Percentiles rank a stretch among this genome's conserved stretches.
Evolutionary conservation across 2,888 invertebrate genomes (phyloP).

Genomic region (Aspidiotus destructor): DNA sequence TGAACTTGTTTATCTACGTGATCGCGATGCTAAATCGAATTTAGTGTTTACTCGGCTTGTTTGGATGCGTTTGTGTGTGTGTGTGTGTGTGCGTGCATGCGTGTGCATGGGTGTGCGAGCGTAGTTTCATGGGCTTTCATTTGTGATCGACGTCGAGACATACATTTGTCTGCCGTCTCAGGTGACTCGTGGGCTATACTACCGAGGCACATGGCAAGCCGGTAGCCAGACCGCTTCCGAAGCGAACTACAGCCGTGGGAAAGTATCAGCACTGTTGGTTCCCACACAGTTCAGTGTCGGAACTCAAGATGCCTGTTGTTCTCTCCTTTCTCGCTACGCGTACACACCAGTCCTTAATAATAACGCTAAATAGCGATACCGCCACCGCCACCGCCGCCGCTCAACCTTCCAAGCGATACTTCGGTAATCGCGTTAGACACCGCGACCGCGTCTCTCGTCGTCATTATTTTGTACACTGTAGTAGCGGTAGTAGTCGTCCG

Average conservation of each 20-base stretch:
- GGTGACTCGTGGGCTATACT: conserved; percentile 31
- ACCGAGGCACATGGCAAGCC: conserved; percentile 31
- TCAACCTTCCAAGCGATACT: too few species aligned
- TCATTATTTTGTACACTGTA: too few species aligned
- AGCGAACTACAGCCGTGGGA: conserved; percentile 49
- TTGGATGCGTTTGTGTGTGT: neutral
- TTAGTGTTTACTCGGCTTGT: too few species aligned
- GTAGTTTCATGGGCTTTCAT: neutral
- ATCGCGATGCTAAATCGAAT: too few species aligned
- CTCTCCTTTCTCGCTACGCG: conserved; percentile 1
- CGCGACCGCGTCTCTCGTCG: too few species aligned
- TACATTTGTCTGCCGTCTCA: conserved; percentile 1
- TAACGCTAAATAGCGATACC: too few species aligned
- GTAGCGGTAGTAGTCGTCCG: too few species aligned
- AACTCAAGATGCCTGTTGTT: conserved; percentile 26
- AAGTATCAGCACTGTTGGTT: conserved; percentile 54
- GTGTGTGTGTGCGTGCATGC: neutral
- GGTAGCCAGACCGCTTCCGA: conserved; percentile 32
- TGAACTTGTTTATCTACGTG: too few species aligned
- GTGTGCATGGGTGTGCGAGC: neutral
- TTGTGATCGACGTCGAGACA: neutral
- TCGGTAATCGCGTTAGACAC: too few species aligned
- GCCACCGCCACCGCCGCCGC: too few species aligned
- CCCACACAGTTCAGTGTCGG: conserved; percentile 46
- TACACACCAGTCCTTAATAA: too few species aligned